Evolutionary conservation across 1,140 invertebrate species (phyloP), one percentile per base, ranked within the genome.

Genomic region (Thalassaphorura encarpata): DNA sequence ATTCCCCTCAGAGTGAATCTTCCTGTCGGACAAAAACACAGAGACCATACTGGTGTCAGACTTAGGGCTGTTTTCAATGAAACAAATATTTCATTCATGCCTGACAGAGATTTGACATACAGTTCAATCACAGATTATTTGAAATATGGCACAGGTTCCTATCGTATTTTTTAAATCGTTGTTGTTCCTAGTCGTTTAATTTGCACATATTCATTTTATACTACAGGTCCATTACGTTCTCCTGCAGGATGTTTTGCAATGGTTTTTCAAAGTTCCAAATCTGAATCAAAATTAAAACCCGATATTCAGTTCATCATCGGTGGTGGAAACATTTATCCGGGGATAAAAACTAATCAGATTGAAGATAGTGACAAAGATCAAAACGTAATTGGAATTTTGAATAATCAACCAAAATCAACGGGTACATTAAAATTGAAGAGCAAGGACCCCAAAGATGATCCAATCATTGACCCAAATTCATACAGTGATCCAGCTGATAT

Each of bases 391-490:
- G 5, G 19, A 13, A 5, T 19, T 15, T 24, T 47, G 6, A 26
- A 26, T 13, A 8, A 15, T 11, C 11, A 6, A 8, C 45, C 45
- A 11, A 47, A 47, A 8, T 26, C 21, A 13, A 26, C 28, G 45
- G 45, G 45, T 13, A 27, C 13, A 26, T 47, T 47, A 13, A 47
- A 47, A 47, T 27, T 47, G 24, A 47, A 47, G 11, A 47, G 45
- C 45, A 23, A 27, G 11, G 45, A 47, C 8, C 18, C 18, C 19
- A 27, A 47, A 26, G 45, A 21, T 11, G 18, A 19, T 6, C 50
- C 50, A 16, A 11, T 52, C 3, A 52, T 52, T 40, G 27, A 52
- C 26, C 50, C 50, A 8, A 39, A 40, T 6, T 52, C 39, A n/a
- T 26, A 40, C 3, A 16, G n/a, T 6, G n/a, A 52, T 52, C 33